Conservation (phyloP, 2,888 invertebrate genomes). For the Thelaira solivaga region DNA sequence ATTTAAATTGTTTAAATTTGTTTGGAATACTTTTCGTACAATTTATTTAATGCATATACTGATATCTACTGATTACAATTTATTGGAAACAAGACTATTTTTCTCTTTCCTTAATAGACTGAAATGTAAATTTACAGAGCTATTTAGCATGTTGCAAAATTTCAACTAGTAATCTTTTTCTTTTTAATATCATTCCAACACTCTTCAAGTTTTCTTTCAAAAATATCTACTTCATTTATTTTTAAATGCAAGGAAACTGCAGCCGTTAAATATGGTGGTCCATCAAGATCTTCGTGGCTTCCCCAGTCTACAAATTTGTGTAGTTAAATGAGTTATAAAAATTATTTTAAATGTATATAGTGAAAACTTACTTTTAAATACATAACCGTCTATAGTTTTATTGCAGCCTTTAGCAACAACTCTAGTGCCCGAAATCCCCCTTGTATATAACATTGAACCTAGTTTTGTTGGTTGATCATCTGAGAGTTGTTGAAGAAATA, state of each 20-base stretch:
- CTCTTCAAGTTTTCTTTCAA: constrained; percentile 82
- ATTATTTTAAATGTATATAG: not conserved
- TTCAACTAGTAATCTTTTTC: not conserved
- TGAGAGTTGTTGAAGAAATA: constrained; percentile 76
- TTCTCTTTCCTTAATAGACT: not conserved
- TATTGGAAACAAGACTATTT: constrained; percentile 29
- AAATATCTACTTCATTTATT: constrained; percentile 82
- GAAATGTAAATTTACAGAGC: no score
- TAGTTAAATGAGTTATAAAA: not conserved
- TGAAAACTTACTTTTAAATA: constrained; percentile 79
- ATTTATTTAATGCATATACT: no score
- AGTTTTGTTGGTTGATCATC: constrained; percentile 71
- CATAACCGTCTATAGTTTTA: constrained; percentile 79
- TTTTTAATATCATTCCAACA: constrained; percentile 34
- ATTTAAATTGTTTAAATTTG: not conserved
- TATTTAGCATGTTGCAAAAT: not conserved
- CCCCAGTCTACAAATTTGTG: constrained; percentile 81
- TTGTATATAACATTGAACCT: constrained; percentile 85
- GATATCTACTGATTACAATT: no score
- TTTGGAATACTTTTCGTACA: no score
- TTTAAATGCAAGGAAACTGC: constrained; percentile 85
- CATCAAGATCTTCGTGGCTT: constrained; percentile 79
- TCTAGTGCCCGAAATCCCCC: constrained; percentile 85
- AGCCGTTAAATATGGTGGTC: constrained; percentile 83
- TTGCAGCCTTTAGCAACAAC: constrained; percentile 79